Evolutionary conservation across 2,797 vertebrate species (phyloP).

Genomic region (Crenuchus spilurus): DNA sequence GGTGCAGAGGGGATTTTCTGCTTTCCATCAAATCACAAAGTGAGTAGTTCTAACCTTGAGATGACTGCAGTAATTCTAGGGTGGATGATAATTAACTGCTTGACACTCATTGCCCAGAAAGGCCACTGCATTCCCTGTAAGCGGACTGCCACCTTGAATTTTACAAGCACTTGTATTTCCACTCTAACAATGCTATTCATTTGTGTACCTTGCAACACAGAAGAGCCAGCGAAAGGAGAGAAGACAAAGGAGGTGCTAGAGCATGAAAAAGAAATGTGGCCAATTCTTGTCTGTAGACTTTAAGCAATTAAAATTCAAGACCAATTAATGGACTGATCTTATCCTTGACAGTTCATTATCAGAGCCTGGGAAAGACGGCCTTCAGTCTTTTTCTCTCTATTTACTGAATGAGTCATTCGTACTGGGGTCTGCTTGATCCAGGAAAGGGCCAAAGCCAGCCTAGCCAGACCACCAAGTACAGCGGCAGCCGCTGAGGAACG

Average conservation of each 20-base stretch:
- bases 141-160: constrained; percentile 57
- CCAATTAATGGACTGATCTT: constrained; percentile 69
- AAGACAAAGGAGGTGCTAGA: constrained; percentile 44
- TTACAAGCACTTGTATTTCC: constrained; percentile 63
- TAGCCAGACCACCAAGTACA: background rate
- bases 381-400: background rate
- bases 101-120: constrained; percentile 55
- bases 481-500: background rate
- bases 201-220: constrained; percentile 59
- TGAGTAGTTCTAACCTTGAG: constrained; percentile 63
- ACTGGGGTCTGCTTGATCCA: background rate
- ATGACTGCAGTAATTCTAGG: constrained; percentile 50
- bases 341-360: constrained; percentile 68
- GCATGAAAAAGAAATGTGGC: constrained; percentile 67
- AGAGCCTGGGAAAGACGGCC: constrained; percentile 63
- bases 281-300: too few relatives aligned
- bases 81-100: constrained; percentile 65
- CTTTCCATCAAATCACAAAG: constrained; percentile 61
- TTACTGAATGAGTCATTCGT: background rate
- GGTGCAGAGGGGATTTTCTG: constrained; percentile 55
- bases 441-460: background rate
- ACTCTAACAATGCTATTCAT: constrained; percentile 65
- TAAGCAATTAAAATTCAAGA: too few relatives aligned
- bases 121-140: constrained; percentile 48
- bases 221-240: constrained; percentile 48